Conservation (phyloP, 2,113 vertebrate genomes). For the Progne subis region DNA sequence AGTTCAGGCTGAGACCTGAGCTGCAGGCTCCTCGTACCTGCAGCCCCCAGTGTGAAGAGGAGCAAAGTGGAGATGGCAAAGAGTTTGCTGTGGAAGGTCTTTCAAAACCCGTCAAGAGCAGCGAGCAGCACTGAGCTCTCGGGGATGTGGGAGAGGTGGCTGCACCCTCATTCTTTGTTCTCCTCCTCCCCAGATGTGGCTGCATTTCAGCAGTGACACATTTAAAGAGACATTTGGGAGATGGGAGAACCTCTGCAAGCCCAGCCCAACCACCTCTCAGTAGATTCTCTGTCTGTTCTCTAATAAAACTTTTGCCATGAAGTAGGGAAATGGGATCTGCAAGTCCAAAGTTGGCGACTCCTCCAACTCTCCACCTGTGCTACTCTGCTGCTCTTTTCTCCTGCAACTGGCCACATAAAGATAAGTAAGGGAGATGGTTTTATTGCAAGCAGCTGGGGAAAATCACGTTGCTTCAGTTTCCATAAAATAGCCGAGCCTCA, state of each 20-base stretch:
- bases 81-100: neutral
- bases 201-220: neutral
- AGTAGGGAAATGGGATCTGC: neutral
- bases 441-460: constrained; percentile 66
- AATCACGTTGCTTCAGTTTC: constrained; percentile 59
- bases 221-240: neutral
- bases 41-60: neutral
- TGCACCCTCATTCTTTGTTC: neutral
- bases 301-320: neutral
- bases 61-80: neutral
- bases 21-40: neutral
- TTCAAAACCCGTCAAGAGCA: neutral
- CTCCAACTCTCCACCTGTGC: neutral
- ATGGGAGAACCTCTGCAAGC: neutral
- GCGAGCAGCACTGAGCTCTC: neutral
- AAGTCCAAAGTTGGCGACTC: neutral
- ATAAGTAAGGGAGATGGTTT: constrained; percentile 61
- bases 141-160: neutral
- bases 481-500: constrained; percentile 59
- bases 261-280: neutral
- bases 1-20: neutral
- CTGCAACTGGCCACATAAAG: constrained; percentile 55
- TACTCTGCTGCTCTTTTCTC: neutral
- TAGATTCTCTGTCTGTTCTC: neutral
- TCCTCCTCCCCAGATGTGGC: neutral